Conservation (phyloP, 1,140 invertebrate genomes). For the Pseudomyrmex dendroicus region DNA sequence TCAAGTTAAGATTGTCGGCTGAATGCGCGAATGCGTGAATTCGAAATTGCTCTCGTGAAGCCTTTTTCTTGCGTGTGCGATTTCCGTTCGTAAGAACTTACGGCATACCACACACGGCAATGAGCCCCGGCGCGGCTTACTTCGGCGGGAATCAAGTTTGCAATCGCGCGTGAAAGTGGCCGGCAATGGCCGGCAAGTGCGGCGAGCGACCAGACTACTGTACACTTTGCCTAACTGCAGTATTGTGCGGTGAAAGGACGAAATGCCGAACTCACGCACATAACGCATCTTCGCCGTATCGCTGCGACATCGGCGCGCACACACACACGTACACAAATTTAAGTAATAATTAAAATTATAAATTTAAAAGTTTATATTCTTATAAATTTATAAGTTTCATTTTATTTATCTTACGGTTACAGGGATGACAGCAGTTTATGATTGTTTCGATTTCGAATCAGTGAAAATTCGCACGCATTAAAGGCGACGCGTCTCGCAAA, state of each 20-base stretch:
- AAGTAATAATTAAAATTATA: not conserved
- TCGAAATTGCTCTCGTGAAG: too few species aligned
- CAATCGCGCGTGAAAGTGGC: conserved; percentile 75
- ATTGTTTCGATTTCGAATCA: too few species aligned
- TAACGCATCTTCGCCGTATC: conserved; percentile 40
- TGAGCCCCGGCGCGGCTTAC: conserved; percentile 24
- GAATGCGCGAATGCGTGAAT: not conserved
- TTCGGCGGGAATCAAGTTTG: conserved; percentile 47
- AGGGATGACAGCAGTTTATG: too few species aligned
- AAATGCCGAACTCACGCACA: conserved; percentile 43
- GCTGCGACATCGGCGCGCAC: too few species aligned
- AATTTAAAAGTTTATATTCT: not conserved
- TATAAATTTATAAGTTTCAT: not conserved
- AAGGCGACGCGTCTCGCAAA: not conserved
- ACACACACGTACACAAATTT: not conserved
- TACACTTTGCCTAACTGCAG: conserved; percentile 31
- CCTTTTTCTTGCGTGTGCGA: too few species aligned
- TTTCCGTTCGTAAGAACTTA: conserved; percentile 17
- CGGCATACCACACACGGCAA: not conserved
- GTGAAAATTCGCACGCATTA: not conserved
- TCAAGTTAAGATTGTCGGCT: too few species aligned
- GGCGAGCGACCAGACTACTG: conserved; percentile 29
- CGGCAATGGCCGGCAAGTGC: conserved; percentile 35
- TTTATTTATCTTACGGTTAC: too few species aligned
- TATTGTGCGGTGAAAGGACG: conserved; percentile 69